Evolutionary conservation across 2,797 vertebrate species (phyloP).

Genomic region (Astyanax mexicanus): DNA sequence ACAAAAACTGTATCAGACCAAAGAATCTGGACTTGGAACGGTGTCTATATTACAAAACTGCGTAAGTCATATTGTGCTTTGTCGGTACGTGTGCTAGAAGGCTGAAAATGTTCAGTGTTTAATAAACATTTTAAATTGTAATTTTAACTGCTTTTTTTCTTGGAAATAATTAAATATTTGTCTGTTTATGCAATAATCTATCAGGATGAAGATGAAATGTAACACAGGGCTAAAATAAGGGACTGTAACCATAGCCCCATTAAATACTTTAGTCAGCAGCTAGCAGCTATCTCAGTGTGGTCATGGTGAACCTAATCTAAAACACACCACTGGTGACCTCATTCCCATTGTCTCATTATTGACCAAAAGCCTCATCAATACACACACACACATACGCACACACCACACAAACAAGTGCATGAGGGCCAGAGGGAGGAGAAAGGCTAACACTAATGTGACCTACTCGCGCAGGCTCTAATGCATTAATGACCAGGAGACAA

Average conservation of each 20-base stretch:
- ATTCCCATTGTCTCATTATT: conserved; percentile 37
- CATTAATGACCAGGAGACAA: conserved; percentile 88
- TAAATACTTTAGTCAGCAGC: neutral
- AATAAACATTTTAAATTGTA: too few species aligned
- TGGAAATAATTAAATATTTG: too few species aligned
- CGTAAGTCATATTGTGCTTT: too few species aligned
- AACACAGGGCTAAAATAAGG: neutral
- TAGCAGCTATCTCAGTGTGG: neutral
- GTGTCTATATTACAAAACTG: too few species aligned
- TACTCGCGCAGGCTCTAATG: conserved; percentile 81
- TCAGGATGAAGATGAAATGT: neutral
- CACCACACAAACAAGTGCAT: conserved; percentile 47
- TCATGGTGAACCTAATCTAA: conserved; percentile 6
- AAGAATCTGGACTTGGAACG: too few species aligned
- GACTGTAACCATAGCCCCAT: neutral
- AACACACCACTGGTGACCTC: conserved; percentile 35
- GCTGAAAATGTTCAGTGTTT: too few species aligned
- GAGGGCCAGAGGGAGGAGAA: conserved; percentile 43
- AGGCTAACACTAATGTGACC: conserved; percentile 80
- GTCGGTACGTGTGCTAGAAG: too few species aligned
- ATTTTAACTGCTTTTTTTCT: too few species aligned
- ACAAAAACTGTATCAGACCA: too few species aligned
- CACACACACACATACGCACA: conserved; percentile 62
- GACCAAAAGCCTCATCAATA: conserved; percentile 24
- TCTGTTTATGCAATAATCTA: too few species aligned